Conservation (phyloP, 2,888 invertebrate species). For the Branchellion lobata region DNA sequence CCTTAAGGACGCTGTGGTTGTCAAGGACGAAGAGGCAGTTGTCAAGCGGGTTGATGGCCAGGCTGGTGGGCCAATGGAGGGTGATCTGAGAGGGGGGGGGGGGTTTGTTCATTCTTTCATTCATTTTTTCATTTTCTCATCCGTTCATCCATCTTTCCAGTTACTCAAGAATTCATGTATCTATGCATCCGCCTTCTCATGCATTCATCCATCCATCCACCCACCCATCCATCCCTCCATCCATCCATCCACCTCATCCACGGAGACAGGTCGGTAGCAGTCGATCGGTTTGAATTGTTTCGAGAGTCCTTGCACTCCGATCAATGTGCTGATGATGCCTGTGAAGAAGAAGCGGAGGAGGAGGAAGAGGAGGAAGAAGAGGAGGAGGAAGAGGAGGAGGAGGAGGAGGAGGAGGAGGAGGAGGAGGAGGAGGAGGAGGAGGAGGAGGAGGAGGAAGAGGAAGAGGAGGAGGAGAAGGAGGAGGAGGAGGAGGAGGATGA, state of each 20-base stretch:
- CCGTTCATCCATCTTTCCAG: not conserved
- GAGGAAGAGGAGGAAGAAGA: too few species aligned
- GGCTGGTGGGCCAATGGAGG: constrained; percentile 92
- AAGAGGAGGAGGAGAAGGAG: too few species aligned
- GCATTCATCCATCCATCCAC: not conserved
- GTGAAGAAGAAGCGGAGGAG: constrained; percentile 62
- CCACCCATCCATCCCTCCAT: not conserved
- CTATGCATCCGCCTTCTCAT: not conserved
- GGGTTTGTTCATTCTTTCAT: not conserved
- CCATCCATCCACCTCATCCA: constrained; percentile 70
- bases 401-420: too few species aligned
- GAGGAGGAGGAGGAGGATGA: too few species aligned
- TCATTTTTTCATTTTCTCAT: not conserved
- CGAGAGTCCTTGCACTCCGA: constrained; percentile 91
- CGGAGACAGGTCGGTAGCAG: constrained; percentile 81
- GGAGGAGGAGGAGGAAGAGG: too few species aligned
- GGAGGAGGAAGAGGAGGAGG: too few species aligned
- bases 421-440: too few species aligned
- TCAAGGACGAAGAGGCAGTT: constrained; percentile 93
- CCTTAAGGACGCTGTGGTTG: constrained; percentile 77
- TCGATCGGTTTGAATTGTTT: constrained; percentile 92
- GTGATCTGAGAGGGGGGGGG: constrained; percentile 69
- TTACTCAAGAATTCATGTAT: not conserved
- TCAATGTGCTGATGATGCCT: constrained; percentile 87
- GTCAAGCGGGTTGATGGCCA: constrained; percentile 89